Base-by-base conservation (phyloP, 2,888 invertebrate genomes). In the Hipparchia semele region DNA sequence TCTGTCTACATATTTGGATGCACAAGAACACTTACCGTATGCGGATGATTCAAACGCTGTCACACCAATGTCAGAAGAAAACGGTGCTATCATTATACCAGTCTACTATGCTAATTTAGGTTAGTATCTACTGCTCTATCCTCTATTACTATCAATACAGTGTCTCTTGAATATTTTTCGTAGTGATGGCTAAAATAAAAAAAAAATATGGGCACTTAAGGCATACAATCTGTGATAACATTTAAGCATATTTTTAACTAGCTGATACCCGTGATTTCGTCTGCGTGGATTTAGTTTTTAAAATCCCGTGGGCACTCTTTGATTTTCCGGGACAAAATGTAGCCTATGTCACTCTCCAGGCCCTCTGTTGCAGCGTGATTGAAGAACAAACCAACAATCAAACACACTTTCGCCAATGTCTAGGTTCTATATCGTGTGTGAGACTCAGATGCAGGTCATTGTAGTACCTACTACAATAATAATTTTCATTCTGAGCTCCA, bases 41-140 rank as follows among this genome's bases (percentile, higher is more conserved):
- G 99, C 99, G 73, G 99, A 99, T 90, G 99, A 99, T 94, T 99
- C 99, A 78, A 98, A 98, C 86, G 99, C 99, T 79, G 99, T 98
- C 75, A 99, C 99, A 76, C 99, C 99, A 71, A 98, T 99, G 97
- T 99, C 98, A 79, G 99, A 99, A 94, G 99, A 99, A 93, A 98
- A 98, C 91, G 98, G 98, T 86, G 98, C 98, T 87, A 98, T 98
- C 91, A 97, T 98, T 84, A 97, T 98, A 84, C 98, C 98, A 74
- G 97, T 97, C 87, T 98, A 98, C 94, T 97, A 97, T 89, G 96
- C 97, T 83, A 97, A 97, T 93, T 95, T 97, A 94, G 97, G 97
- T 95, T 85, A 83, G 70, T 70, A 70, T 53, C n/a, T 10, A 2
- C 4, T 33, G 8, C 8, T 39, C 6, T 39, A 58, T 8, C 23